Conservation (phyloP, 1,140 invertebrate species). For the Leptestheria dahalacensis region DNA sequence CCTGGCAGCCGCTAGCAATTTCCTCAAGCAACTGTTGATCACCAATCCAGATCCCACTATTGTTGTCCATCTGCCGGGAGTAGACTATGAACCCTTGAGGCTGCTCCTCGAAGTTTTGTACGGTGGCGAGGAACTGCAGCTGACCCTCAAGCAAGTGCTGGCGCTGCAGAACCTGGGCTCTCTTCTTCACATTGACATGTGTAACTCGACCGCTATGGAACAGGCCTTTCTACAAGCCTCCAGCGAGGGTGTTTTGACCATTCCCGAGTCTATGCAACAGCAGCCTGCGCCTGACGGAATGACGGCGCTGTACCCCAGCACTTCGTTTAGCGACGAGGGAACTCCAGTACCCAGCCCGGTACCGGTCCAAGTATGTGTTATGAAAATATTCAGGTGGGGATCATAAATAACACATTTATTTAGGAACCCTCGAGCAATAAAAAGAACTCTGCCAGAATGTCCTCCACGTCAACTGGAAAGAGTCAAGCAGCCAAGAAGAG, state of each 20-base stretch:
- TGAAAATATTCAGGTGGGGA: too few species aligned
- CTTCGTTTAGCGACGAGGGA: background rate
- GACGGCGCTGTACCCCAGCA: background rate
- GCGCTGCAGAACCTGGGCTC: conserved; percentile 12
- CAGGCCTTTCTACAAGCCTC: conserved; percentile 10
- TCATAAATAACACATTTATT: background rate
- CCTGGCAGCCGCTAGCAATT: conserved; percentile 8
- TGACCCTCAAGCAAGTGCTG: conserved; percentile 13
- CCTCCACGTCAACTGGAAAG: background rate
- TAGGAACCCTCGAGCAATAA: background rate
- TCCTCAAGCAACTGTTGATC: conserved; percentile 9
- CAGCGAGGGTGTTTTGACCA: conserved; percentile 5
- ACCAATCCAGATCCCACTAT: conserved; percentile 13
- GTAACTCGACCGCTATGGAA: conserved; percentile 13
- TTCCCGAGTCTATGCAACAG: conserved; percentile 3
- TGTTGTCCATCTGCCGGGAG: conserved; percentile 14
- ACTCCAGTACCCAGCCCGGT: background rate
- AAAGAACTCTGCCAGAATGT: background rate
- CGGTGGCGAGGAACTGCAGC: conserved; percentile 9
- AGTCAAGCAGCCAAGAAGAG: conserved; percentile 2
- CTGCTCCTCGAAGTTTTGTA: conserved; percentile 12
- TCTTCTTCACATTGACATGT: conserved; percentile 12
- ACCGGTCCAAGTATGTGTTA: background rate
- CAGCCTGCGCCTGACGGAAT: background rate
- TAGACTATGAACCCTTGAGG: conserved; percentile 8